phyloP scores from a whole-genome alignment of 2,888 invertebrate genomes.

The Andrena haemorrhoa region DNA sequence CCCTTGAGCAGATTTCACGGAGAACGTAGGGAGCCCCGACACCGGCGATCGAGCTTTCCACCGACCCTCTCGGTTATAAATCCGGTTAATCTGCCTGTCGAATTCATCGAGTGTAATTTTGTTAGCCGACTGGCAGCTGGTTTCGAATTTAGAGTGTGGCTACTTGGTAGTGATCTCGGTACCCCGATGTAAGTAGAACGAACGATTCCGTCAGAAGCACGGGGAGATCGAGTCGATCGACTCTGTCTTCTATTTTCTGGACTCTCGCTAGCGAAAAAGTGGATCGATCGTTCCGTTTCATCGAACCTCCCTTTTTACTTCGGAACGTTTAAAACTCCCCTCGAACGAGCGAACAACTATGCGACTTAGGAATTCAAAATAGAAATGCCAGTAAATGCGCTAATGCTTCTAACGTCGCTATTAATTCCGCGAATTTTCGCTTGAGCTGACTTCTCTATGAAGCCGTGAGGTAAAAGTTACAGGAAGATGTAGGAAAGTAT shows the following conservation, averaged over 20 bases:
- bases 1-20: constrained; percentile 11
- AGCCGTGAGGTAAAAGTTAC: not conserved
- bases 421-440: not conserved
- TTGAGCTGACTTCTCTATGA: not conserved
- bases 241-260: not conserved
- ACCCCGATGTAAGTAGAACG: constrained; percentile 53
- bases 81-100: constrained; percentile 29
- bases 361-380: not conserved
- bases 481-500: not conserved
- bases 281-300: not conserved
- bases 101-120: constrained; percentile 38
- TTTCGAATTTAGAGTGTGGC: constrained; percentile 84
- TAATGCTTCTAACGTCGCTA: not conserved
- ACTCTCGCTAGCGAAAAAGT: constrained; percentile 18
- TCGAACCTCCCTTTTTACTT: not conserved
- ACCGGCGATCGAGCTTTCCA: not conserved
- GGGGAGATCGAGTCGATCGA: constrained; percentile 12
- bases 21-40: constrained; percentile 23
- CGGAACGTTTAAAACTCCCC: not conserved
- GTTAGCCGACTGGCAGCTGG: constrained; percentile 55
- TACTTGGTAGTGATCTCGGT: constrained; percentile 77
- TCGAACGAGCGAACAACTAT: not conserved
- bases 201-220: constrained; percentile 22
- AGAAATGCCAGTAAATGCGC: not conserved
- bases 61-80: constrained; percentile 29